These are phyloP conservation scores for Tyrophagus putrescentiae DNA, from an alignment of 1,140 invertebrate species.

Conservation along the genomic window DNA sequence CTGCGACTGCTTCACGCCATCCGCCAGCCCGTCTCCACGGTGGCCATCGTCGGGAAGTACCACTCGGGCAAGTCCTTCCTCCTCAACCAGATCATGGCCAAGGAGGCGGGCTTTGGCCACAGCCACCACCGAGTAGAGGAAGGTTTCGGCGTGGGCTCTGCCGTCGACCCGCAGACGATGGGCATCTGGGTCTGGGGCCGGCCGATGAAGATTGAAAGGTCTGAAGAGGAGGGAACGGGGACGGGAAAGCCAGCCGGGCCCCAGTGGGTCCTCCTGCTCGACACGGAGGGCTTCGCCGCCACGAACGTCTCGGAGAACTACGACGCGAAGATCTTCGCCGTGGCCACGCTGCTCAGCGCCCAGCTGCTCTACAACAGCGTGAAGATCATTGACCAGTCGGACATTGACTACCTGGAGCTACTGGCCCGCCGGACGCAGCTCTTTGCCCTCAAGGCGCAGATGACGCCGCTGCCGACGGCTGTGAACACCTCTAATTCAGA, in stretches of 20 bases:
- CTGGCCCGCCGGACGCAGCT: conserved; percentile 27
- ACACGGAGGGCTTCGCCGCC: conserved; percentile 29
- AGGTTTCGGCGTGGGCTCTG: conserved; percentile 26
- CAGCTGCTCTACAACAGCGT: conserved; percentile 27
- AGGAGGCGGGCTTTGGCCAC: no score
- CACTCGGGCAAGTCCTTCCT: conserved; percentile 29
- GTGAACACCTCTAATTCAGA: no score
- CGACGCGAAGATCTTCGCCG: conserved; percentile 28
- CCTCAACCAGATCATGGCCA: conserved; percentile 28
- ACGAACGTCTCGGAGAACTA: conserved; percentile 28
- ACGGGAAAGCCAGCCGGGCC: neutral
- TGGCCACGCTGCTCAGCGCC: conserved; percentile 26
- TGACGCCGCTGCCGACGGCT: conserved; percentile 20
- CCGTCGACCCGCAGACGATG: conserved; percentile 27
- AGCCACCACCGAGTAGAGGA: no score
- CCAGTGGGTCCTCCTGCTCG: conserved; percentile 23
- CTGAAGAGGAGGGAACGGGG: conserved; percentile 11
- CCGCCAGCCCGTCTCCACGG: conserved; percentile 21
- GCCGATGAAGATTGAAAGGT: neutral
- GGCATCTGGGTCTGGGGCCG: conserved; percentile 29
- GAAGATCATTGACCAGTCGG: conserved; percentile 28
- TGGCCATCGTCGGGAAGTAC: conserved; percentile 28
- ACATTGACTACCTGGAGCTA: conserved; percentile 28
- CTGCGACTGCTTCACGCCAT: conserved; percentile 24
- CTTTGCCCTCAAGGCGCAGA: conserved; percentile 27